Base-by-base conservation (phyloP, 2,113 vertebrate species). In the Pachycephala philippinensis region DNA sequence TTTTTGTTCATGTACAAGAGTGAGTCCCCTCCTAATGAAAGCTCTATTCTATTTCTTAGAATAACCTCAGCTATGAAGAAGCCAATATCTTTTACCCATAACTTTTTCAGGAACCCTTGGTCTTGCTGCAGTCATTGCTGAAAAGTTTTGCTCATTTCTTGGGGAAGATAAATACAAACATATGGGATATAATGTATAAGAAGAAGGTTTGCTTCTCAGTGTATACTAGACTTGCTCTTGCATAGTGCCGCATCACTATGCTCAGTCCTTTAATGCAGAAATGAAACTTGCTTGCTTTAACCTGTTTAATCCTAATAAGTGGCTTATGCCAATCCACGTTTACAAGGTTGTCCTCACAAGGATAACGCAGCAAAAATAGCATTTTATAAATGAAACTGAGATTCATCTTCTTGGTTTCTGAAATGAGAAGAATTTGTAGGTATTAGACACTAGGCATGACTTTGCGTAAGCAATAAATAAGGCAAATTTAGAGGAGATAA, bases 11-110 rank as follows among this genome's bases (percentile, higher is more conserved):
- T 76, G 60, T 90, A n/a, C 24, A 47, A 71, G 33, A 94, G 30
- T 89, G 68, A 95, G 19, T 97, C 88, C 78, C 5, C 10, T 91
- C 26, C 31, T 77, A 24, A 76, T 93, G 82, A 95, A 97, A 97
- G 61, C 84, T 95, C n/a, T n/a, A n/a, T n/a, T n/a, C n/a, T n/a
- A n/a, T n/a, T n/a, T n/a, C 71, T 86, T 56, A 72, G n/a, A 78
- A 78, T 30, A 95, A 81, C 44, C 12, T 71, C 59, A 86, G 45
- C 59, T 83, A 5, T 63, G 31, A 47, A 47, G 74, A 69, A 69
- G n/a, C 26, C 8, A 4, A 10, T 63, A 72, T 21, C n/a, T 83
- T 71, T 82, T 86, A 44, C 10, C 49, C 4, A 4, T 82, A 33
- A 31, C 10, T 42, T 94, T 82, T 85, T 11, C 64, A 63, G 50